These are phyloP conservation scores for Lepidocolaptes lacrymiger DNA, from an alignment of 2,797 vertebrate species.

Conservation along the genomic window DNA sequence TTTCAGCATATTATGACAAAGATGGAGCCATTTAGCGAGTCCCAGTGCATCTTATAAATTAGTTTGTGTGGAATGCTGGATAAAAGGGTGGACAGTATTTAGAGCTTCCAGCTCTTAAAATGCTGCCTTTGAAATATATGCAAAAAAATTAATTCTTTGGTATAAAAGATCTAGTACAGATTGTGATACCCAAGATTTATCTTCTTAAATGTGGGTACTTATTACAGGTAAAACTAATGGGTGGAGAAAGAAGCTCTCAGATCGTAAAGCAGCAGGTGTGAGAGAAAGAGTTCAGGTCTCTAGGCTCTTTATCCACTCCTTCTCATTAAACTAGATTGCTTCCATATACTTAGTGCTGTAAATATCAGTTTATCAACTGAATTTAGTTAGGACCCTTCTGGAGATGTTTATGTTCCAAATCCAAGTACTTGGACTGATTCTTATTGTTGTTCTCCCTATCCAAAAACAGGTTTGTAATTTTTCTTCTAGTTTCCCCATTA, in stretches of 20 bases:
- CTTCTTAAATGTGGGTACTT: neutral
- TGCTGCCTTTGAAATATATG: neutral
- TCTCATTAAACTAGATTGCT: neutral
- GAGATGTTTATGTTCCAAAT: neutral
- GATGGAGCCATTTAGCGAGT: neutral
- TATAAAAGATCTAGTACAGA: neutral
- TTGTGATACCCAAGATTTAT: neutral
- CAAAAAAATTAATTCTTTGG: neutral
- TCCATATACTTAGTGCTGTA: neutral
- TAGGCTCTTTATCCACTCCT: neutral
- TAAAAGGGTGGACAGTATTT: neutral
- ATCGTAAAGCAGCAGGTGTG: neutral
- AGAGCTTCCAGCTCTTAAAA: neutral
- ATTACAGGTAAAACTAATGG: neutral
- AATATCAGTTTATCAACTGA: neutral
- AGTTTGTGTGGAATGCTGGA: neutral
- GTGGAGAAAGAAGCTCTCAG: neutral
- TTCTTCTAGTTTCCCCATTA: neutral
- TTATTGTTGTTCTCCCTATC: neutral
- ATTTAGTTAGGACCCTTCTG: neutral
- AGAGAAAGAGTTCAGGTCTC: neutral
- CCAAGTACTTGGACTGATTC: accelerated
- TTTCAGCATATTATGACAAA: neutral
- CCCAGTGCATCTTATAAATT: neutral
- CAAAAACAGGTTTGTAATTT: neutral